These are phyloP conservation scores for Tetramorium parvispinum DNA, from an alignment of 1,140 invertebrate genomes.

Conservation along the genomic window DNA sequence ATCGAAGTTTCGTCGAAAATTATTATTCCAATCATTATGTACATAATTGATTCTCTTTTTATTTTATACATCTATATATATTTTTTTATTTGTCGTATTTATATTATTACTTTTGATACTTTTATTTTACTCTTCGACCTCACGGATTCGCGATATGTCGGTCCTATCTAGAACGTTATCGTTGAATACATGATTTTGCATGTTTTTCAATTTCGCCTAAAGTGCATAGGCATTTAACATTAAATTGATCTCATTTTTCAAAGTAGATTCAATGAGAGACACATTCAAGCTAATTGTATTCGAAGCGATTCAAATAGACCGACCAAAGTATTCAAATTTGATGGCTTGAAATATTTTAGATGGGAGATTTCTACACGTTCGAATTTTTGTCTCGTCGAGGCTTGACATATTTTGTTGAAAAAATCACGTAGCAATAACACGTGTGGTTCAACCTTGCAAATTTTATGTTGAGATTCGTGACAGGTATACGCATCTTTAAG, in stretches of 20 bases:
- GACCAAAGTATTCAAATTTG: background rate
- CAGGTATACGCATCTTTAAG: background rate
- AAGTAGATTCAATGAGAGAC: background rate
- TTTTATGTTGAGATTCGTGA: background rate
- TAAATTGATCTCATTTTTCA: background rate
- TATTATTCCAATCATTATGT: background rate
- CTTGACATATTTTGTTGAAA: background rate
- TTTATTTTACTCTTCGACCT: background rate
- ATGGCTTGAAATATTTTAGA: background rate
- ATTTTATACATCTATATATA: background rate
- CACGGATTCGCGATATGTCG: no score
- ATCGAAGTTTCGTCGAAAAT: background rate
- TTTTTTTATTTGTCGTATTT: background rate
- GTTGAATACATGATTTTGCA: background rate
- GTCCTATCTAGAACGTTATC: no score
- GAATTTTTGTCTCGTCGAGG: background rate
- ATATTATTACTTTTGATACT: background rate
- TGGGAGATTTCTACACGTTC: background rate
- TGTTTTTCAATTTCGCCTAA: background rate
- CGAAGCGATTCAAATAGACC: background rate
- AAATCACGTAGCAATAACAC: background rate
- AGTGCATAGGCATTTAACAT: background rate
- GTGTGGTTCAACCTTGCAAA: background rate
- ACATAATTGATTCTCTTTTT: background rate
- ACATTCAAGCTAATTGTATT: conserved; percentile 26